Conservation (phyloP, 2,113 vertebrate genomes). For the Nestor notabilis region DNA sequence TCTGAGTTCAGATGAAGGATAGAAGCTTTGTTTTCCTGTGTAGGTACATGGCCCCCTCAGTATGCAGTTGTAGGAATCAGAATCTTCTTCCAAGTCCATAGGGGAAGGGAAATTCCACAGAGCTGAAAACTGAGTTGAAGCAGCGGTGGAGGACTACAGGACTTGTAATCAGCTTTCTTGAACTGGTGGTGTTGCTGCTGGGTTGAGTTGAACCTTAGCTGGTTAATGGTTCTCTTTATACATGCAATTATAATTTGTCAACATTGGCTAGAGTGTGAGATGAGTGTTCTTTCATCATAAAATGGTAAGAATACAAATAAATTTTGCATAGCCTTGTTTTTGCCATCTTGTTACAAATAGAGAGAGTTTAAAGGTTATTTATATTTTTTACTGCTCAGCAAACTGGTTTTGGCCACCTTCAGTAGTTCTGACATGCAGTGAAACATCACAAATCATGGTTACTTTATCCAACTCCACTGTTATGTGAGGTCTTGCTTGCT, state of each 20-base stretch:
- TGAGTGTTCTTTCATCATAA: background rate
- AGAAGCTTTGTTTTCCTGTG: background rate
- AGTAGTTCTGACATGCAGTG: background rate
- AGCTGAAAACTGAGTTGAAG: background rate
- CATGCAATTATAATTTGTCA: background rate
- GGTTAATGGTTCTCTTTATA: background rate
- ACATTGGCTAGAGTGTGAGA: background rate
- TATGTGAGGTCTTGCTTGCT: background rate
- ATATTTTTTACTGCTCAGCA: background rate
- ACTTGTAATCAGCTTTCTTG: background rate
- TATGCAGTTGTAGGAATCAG: background rate
- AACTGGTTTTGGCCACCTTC: background rate
- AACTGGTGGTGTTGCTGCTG: background rate
- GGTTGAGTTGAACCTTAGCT: background rate
- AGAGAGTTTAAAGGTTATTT: background rate
- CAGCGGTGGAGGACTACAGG: rapidly evolving
- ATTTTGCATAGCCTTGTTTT: background rate
- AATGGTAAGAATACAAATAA: background rate
- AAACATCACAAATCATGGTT: background rate
- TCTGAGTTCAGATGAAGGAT: background rate
- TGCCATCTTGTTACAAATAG: background rate
- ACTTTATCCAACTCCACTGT: background rate
- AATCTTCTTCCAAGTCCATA: background rate
- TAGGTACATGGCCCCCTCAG: background rate
- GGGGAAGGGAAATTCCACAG: background rate